Conservation (phyloP, 2,888 invertebrate genomes). For the Vesta saturnalis region DNA sequence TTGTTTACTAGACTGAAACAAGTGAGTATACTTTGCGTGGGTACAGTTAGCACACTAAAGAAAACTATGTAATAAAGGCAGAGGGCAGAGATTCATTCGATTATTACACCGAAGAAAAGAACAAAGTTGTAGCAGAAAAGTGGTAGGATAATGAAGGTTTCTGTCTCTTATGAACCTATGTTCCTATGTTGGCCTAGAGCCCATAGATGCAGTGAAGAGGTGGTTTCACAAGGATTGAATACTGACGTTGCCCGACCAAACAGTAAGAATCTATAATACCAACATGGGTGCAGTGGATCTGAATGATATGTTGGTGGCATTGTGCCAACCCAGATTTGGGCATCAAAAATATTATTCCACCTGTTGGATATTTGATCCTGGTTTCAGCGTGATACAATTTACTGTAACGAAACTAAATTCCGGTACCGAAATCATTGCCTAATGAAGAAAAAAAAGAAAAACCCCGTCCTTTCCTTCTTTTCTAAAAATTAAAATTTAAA, state of each 20-base stretch:
- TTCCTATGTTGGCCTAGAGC: slow-evolving; percentile 28
- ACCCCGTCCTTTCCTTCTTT: too few species aligned
- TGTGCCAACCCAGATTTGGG: slow-evolving; percentile 24
- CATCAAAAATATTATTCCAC: slow-evolving; percentile 24
- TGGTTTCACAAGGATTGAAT: slow-evolving; percentile 30
- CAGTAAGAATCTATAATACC: slow-evolving; percentile 14
- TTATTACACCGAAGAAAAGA: slow-evolving; percentile 17
- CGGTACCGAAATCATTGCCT: too few species aligned
- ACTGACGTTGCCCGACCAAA: slow-evolving; percentile 29
- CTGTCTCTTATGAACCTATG: slow-evolving; percentile 29
- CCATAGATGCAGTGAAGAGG: slow-evolving; percentile 28
- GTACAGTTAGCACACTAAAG: slow-evolving; percentile 21
- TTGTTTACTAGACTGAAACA: slow-evolving; percentile 17
- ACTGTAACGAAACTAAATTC: too few species aligned
- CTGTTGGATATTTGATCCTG: slow-evolving; percentile 32
- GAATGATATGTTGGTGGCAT: slow-evolving; percentile 24
- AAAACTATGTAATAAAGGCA: slow-evolving; percentile 32
- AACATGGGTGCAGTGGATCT: slow-evolving; percentile 37
- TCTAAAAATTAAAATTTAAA: too few species aligned
- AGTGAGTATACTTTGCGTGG: slow-evolving; percentile 13
- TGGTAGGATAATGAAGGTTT: slow-evolving; percentile 38
- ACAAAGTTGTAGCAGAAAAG: slow-evolving; percentile 36
- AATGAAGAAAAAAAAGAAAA: too few species aligned
- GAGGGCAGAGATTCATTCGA: slow-evolving; percentile 32
- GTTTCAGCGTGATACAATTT: too few species aligned